A percentile compares a stretch with the other conserved stretches of the same genome.
Evolutionary conservation across 2,888 invertebrate species (phyloP).

Genomic region (Leptinotarsa haldemani): DNA sequence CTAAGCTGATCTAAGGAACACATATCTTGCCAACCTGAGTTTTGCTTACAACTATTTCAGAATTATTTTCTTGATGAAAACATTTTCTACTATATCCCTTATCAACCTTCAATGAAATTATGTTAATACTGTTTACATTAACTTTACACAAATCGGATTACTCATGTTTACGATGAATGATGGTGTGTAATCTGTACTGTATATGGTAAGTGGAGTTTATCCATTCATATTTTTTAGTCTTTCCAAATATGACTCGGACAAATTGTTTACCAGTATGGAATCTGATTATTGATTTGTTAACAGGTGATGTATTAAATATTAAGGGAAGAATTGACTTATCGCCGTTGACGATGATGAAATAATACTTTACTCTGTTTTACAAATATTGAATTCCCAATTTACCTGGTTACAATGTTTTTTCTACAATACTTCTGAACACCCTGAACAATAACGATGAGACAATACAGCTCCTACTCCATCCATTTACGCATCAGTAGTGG

Average conservation of each 20-base stretch:
- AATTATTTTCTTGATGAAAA: too few relatives aligned
- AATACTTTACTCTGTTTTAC: too few relatives aligned
- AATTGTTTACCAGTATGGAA: background rate
- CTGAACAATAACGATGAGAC: too few relatives aligned
- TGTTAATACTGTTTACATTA: background rate
- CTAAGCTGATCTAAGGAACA: background rate
- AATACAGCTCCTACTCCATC: too few relatives aligned
- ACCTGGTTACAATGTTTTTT: too few relatives aligned
- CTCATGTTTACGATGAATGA: background rate
- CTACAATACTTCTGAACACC: too few relatives aligned
- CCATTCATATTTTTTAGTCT: conserved; percentile 7
- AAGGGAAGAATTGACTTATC: too few relatives aligned
- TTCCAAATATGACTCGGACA: background rate
- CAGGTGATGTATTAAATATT: too few relatives aligned
- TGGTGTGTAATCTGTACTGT: conserved; percentile 1
- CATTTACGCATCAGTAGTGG: too few relatives aligned
- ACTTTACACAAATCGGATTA: background rate
- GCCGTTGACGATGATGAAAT: too few relatives aligned
- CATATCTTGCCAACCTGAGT: background rate
- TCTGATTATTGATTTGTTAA: background rate
- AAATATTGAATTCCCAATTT: too few relatives aligned
- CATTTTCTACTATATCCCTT: background rate
- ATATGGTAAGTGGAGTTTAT: background rate
- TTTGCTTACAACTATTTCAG: background rate
- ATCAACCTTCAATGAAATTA: background rate